Base-by-base conservation (phyloP, 2,797 vertebrate genomes). In the Lagorchestes hirsutus region DNA sequence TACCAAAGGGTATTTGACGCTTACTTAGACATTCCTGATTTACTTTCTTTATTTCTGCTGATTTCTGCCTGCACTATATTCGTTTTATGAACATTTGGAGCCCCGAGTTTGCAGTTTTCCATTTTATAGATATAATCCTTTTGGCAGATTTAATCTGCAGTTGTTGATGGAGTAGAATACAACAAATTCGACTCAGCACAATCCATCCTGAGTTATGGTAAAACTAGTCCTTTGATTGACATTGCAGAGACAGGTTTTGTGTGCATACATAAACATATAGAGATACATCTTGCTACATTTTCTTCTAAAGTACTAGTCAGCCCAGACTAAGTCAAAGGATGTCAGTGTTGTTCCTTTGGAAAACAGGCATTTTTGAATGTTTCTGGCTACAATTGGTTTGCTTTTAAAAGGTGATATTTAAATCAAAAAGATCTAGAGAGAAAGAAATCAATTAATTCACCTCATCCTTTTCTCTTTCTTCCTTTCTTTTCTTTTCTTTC, bases 261-360 rank as follows among this genome's bases (percentile, higher is more conserved):
- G 24, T 50, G 40, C 74, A 87, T 87, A 92, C 40, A 56, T 55
- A 74, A 90, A 95, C 93, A 90, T 94, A 67, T 46, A 96, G 9
- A 87, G 95, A 94, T 96, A 97, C 91, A 96, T 95, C 91, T 18
- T n/a, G 29, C 54, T 91, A 54, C 54, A 52, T 52, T 52, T 4
- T 29, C 40, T 91, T 87, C 92, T 92, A 95, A 92, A 92, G 54
- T 34, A 97, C 95, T 94, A 74, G 97, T 93, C 95, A 96, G 97
- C 96, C 2, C 92, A 98, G 97, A 98, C 91, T 98, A 98, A 98
- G 96, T 98, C 98, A 99, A 99, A 98, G 98, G 99, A 98, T 99
- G 99, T 99, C 99, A 99, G 98, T 98, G 96, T 98, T 98, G 97
- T 98, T 98, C 98, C 98, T 98, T 93, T 95, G 92, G 96, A 98